Evolutionary conservation across 2,113 vertebrate species (phyloP).

Genomic region (Zosterops lateralis): DNA sequence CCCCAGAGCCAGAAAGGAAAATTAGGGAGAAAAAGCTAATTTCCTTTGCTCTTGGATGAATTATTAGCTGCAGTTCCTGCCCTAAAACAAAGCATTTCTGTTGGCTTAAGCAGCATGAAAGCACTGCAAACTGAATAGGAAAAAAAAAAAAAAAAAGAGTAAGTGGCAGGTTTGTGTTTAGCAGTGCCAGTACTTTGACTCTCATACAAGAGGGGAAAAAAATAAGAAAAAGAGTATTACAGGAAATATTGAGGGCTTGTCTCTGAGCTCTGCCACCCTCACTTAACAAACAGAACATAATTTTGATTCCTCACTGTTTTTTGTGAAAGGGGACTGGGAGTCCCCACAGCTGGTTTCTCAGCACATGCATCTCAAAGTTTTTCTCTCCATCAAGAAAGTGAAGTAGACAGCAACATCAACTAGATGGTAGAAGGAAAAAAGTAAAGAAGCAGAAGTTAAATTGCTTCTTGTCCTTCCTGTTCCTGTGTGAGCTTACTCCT

Average conservation of each 20-base stretch:
- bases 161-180: not conserved
- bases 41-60: not conserved
- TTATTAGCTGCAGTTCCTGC: not conserved
- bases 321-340: not conserved
- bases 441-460: not conserved
- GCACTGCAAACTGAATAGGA: not conserved
- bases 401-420: not conserved
- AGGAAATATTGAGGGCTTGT: not conserved
- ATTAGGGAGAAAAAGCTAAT: not conserved
- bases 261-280: not conserved
- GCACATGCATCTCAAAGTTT: not conserved
- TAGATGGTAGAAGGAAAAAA: not conserved
- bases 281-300: not conserved
- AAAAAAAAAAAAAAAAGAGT: not conserved
- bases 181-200: not conserved
- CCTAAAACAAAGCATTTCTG: not conserved
- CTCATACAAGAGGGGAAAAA: accelerated
- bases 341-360: not conserved
- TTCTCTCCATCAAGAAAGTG: not conserved
- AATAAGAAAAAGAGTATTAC: not conserved
- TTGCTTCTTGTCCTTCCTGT: accelerated
- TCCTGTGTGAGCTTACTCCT: not conserved
- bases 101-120: not conserved
- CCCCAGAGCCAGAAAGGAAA: not conserved
- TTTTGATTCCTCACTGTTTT: not conserved